Evolutionary conservation across 2,113 vertebrate species (phyloP).

Genomic region (Pedetes capensis): DNA sequence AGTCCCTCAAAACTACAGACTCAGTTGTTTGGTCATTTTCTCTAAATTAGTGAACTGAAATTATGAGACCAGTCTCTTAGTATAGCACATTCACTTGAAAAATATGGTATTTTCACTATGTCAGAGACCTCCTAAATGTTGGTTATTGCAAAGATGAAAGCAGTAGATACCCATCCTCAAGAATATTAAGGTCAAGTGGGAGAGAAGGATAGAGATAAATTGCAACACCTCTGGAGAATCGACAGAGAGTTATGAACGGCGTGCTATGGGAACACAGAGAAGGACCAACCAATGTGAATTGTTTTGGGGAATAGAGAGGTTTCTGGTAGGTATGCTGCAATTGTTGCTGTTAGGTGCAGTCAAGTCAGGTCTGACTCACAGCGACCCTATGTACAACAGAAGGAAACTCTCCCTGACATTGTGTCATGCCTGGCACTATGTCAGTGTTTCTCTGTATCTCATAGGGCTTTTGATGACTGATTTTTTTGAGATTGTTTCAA

Average conservation of each 20-base stretch:
- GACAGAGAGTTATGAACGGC: not conserved
- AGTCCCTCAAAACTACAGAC: not conserved
- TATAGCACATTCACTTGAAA: not conserved
- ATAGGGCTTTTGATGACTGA: no score
- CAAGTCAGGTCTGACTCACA: no score
- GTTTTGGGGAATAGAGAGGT: not conserved
- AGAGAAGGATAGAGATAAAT: not conserved
- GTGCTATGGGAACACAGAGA: not conserved
- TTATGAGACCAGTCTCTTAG: not conserved
- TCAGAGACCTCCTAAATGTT: not conserved
- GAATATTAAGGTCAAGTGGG: not conserved
- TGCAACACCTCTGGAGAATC: not conserved
- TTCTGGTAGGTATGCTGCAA: not conserved
- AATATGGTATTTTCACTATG: not conserved
- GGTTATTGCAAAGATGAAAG: not conserved
- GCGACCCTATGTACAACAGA: no score
- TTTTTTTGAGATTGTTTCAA: no score
- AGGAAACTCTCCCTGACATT: no score
- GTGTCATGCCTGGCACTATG: no score
- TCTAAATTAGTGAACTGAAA: not conserved
- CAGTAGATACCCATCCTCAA: not conserved
- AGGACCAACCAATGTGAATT: not conserved
- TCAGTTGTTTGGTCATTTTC: not conserved
- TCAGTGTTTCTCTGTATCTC: no score
- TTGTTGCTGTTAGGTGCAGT: no score